Base-by-base conservation (phyloP, 2,113 vertebrate species). In the Strix aluco region DNA sequence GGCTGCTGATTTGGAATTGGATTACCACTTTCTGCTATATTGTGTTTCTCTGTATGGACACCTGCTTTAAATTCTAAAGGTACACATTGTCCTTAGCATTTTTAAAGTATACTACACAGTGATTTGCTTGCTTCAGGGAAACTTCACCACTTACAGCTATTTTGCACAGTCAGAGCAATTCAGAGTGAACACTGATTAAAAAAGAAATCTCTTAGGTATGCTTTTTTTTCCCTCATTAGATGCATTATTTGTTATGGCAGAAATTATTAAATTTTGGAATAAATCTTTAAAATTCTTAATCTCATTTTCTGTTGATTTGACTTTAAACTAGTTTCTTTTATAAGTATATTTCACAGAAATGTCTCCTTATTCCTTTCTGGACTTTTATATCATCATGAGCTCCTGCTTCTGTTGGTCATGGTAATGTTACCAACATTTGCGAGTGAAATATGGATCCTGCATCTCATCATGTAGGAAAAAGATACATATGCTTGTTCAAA, bases 141-240 rank as follows among this genome's bases (percentile, higher is more conserved):
- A 44, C 69, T 90, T 72, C 15, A 25, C 36, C 55, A 69, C 72
- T 96, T 58, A 71, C 15, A 93, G 90, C 58, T 90, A 61, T 94
- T 97, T 94, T 94, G 74, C 83, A 77, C 63, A 96, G 80, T 95
- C 73, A 89, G 93, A 69, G 42, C 54, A 90, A 90, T 86, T 94
- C 78, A 85, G 25, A 86, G 57, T 61, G 34, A 94, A 82, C 59
- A 54, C 12, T 54, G 66, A 89, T 69, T 70, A 90, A 88, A 94
- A 83, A 70, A 61, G 20, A 71, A 82, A 38, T 32, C 54, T 82
- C 67, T 77, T 63, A 55, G 32, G 21, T 42, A 86, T 2, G 18
- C 15, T 4, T 71, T 81, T 54, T 67, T 22, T 51, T 13, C 9
- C 9, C 51, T 63, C 71, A 62, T 40, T 62, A 81, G 66, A 81